These are phyloP conservation scores for Pangasius krempfi DNA, from an alignment of 2,797 vertebrate genomes.

Conservation along the genomic window DNA sequence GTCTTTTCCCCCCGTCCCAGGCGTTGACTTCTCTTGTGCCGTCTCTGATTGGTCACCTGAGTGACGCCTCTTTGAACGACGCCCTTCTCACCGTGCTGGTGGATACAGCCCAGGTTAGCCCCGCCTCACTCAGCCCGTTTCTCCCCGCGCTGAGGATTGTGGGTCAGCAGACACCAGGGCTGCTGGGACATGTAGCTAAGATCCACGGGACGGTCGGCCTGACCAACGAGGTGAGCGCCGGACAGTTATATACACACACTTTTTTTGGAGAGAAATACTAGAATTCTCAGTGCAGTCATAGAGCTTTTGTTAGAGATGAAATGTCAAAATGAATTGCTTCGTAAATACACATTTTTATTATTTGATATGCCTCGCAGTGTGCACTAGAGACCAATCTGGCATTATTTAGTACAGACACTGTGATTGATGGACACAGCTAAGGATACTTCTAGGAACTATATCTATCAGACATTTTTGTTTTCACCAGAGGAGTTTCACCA, in stretches of 20 bases:
- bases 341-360: not conserved
- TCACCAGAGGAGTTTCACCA: not conserved
- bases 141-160: constrained; percentile 79
- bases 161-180: constrained; percentile 77
- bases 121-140: constrained; percentile 78
- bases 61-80: constrained; percentile 79
- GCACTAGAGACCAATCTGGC: constrained; percentile 2
- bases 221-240: constrained; percentile 81
- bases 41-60: constrained; percentile 75
- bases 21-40: constrained; percentile 84
- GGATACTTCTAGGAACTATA: not conserved
- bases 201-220: constrained; percentile 89
- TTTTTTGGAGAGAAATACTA: not conserved
- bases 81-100: constrained; percentile 78
- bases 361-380: not conserved
- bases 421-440: not conserved
- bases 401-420: not conserved
- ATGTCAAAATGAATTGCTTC: not conserved
- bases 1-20: constrained; percentile 66
- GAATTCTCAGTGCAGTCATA: not conserved
- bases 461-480: constrained; percentile 7
- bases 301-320: not conserved
- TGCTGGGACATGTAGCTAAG: constrained; percentile 86
- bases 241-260: not conserved
- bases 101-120: constrained; percentile 84